Base-by-base conservation (phyloP, 64 coral and sea anemone genomes). In the Porites australiensis region DNA sequence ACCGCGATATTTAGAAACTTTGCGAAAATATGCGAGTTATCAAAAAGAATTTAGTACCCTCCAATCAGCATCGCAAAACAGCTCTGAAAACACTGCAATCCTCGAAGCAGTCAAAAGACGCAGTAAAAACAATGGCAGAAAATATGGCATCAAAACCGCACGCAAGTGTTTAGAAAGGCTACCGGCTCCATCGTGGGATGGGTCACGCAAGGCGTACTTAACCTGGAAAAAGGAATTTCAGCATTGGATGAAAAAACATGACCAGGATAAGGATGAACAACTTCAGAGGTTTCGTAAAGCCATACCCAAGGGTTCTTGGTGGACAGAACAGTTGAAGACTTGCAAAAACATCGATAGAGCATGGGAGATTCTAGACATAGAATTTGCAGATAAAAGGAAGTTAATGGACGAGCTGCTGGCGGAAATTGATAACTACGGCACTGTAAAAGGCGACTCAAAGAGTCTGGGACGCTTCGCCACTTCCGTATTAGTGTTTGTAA, bases 91-190 rank as follows among this genome's bases (percentile, higher is more conserved):
- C 18, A 27, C 82, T 49, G 70, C 72, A 75, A 70, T 77, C 16
- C 63, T 95, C 13, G 74, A 78, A 84, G 82, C 23, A 74, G 85
- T 91, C 64, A n/a, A 73, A 72, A 14, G 88, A 83, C 3, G 94
- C 94, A 70, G 37, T 95, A 13, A 65, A 50, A n/a, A n/a, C n/a
- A n/a, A 95, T 95, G 93, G 94, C 88, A 13, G 77, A 95, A 87
- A 84, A 48, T 67, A 70, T 91, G 69, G 94, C 85, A 79, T 18
- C 63, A 48, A 95, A 95, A 73, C 83, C 72, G 16, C 64, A 74
- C n/a, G 70, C 37, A 15, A 21, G 87, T 64, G 92, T 15, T 47
- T 94, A 88, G 65, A 94, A 77, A 75, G 80, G 45, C 50, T 90
- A 19, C 79, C 93, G 4, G 93, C 87, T n/a, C 93, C 88, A 19